A percentile compares a stretch with the other conserved stretches of the same genome.
Conservation (phyloP, 2,113 vertebrate species). For the Capreolus pygargus region DNA sequence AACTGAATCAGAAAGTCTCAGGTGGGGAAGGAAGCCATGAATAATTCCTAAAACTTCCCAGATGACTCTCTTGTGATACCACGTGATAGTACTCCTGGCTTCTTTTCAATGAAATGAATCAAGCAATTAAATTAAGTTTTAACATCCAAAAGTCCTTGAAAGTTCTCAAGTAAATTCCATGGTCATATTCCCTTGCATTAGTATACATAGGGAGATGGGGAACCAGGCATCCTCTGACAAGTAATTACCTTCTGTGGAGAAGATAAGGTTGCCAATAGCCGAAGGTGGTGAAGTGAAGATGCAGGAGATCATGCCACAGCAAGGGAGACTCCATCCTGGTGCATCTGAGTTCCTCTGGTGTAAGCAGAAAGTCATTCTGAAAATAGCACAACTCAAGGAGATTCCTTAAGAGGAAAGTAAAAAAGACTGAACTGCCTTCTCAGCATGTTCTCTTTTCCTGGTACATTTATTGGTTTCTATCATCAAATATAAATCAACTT, state of each 20-base stretch:
- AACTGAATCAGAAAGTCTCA: neutral
- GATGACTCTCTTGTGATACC: neutral
- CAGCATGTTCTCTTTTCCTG: constrained; percentile 45
- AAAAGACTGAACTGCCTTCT: constrained; percentile 8
- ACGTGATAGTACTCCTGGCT: neutral
- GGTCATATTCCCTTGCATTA: neutral
- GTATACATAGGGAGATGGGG: neutral
- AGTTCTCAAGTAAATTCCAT: neutral
- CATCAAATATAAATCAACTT: constrained; percentile 57
- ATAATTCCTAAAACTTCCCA: neutral
- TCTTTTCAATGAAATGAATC: constrained; percentile 7
- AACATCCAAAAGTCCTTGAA: neutral
- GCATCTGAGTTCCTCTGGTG: constrained; percentile 37
- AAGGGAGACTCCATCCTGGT: neutral
- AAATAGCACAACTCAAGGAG: constrained; percentile 61
- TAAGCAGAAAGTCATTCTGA: constrained; percentile 64
- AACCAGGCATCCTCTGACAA: neutral
- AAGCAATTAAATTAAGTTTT: constrained; percentile 22
- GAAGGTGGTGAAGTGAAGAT: neutral
- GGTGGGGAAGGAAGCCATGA: neutral
- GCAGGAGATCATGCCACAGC: neutral
- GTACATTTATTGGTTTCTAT: constrained; percentile 47
- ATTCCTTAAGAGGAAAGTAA: constrained; percentile 45
- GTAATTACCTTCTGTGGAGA: neutral
- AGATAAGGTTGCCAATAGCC: neutral